A percentile compares a stretch with the other conserved stretches of the same genome.
These are phyloP conservation scores for Scaeva pyrastri DNA, from an alignment of 2,888 invertebrate genomes.

Conservation along the genomic window DNA sequence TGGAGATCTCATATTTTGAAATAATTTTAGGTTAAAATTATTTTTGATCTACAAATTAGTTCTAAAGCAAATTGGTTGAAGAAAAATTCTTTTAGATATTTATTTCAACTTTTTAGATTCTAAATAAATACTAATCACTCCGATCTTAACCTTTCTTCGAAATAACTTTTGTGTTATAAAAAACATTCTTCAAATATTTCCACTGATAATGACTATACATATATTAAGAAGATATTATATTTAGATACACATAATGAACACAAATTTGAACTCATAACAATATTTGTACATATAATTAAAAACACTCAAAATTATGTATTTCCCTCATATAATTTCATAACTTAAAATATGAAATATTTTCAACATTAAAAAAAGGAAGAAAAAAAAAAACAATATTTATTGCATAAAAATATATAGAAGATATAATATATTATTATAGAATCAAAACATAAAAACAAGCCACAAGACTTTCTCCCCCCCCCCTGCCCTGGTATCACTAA, in stretches of 20 bases:
- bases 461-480: neutral
- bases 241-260: neutral
- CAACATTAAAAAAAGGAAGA: neutral
- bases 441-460: constrained; percentile 19
- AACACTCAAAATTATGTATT: constrained; percentile 16
- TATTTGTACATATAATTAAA: constrained; percentile 2
- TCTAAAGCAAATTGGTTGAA: too few species aligned
- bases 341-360: neutral
- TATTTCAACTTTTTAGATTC: too few species aligned
- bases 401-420: constrained; percentile 8
- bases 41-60: too few species aligned
- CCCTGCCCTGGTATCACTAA: neutral
- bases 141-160: too few species aligned
- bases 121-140: too few species aligned
- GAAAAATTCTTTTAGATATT: too few species aligned
- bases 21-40: too few species aligned
- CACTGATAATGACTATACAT: too few species aligned
- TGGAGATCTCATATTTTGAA: too few species aligned
- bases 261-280: neutral
- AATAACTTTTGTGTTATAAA: too few species aligned
- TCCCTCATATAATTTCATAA: neutral
- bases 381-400: constrained; percentile 12
- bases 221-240: too few species aligned
- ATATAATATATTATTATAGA: neutral
- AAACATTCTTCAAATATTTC: too few species aligned